Percentiles rank a stretch among this genome's conserved stretches.
These are phyloP conservation scores for Poecilus cupreus DNA, from an alignment of 2,888 invertebrate genomes.

Conservation along the genomic window DNA sequence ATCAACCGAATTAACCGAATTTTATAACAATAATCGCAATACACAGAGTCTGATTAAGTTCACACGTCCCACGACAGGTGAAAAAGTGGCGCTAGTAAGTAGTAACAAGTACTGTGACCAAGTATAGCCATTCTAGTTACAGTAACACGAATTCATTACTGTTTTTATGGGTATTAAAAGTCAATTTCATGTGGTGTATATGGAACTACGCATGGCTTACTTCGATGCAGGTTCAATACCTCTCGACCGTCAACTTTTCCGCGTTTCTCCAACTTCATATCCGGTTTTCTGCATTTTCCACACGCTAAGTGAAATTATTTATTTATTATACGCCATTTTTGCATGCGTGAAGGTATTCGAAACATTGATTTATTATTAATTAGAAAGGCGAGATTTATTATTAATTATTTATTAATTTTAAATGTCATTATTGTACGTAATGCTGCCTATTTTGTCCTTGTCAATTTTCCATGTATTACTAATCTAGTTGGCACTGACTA, in stretches of 20 bases:
- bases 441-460: neutral
- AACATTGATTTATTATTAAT: neutral
- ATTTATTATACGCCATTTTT: neutral
- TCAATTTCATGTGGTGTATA: neutral
- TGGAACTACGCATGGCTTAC: neutral
- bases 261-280: neutral
- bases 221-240: neutral
- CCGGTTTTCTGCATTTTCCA: neutral
- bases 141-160: slow-evolving; percentile 11
- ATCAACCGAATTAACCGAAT: too few relatives aligned
- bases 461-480: neutral
- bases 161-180: neutral
- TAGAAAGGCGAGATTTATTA: neutral
- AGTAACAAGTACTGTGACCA: neutral
- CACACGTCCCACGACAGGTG: neutral
- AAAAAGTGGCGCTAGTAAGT: neutral
- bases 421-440: neutral
- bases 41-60: neutral
- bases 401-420: neutral
- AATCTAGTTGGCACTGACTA: neutral
- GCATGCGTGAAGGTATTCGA: neutral
- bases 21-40: too few relatives aligned
- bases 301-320: neutral
- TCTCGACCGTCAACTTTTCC: slow-evolving; percentile 3
- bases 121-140: neutral